Percentiles rank a stretch among this genome's conserved stretches.
Conservation (phyloP, 1,140 invertebrate species). For the Apis dorsata region DNA sequence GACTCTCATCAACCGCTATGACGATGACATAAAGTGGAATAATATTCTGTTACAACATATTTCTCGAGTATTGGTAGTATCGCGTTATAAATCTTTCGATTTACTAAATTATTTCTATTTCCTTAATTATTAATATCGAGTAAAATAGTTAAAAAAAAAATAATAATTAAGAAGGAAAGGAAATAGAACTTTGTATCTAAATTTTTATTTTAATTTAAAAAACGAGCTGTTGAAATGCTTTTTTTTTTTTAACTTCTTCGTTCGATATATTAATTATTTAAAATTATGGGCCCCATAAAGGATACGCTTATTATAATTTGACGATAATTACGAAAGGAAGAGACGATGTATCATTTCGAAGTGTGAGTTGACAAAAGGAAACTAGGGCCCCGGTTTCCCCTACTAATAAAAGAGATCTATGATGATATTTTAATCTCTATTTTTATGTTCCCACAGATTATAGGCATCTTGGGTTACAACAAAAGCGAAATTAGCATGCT, state of each 20-base stretch:
- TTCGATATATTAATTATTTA: neutral
- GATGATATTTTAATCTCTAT: conserved; percentile 78
- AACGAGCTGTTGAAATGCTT: no score
- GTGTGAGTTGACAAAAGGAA: conserved; percentile 61
- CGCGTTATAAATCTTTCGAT: neutral
- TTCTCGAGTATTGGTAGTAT: neutral
- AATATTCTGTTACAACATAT: neutral
- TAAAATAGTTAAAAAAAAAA: no score
- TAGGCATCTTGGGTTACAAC: conserved; percentile 76
- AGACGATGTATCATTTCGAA: conserved; percentile 26
- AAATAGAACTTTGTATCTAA: neutral
- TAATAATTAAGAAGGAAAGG: no score
- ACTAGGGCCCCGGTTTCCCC: conserved; percentile 14
- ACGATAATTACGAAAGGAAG: conserved; percentile 16
- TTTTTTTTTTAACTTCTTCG: neutral
- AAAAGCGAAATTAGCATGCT: conserved; percentile 78
- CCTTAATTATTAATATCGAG: neutral
- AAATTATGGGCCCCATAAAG: neutral
- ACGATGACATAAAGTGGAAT: conserved; percentile 2
- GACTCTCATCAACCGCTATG: neutral
- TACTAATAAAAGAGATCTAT: conserved; percentile 56
- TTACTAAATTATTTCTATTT: neutral
- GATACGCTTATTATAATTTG: neutral
- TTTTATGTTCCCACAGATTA: conserved; percentile 73
- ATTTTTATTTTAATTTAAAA: neutral